Evolutionary conservation across 2,888 invertebrate species (phyloP).

Genomic region (Polydrusus tereticollis): DNA sequence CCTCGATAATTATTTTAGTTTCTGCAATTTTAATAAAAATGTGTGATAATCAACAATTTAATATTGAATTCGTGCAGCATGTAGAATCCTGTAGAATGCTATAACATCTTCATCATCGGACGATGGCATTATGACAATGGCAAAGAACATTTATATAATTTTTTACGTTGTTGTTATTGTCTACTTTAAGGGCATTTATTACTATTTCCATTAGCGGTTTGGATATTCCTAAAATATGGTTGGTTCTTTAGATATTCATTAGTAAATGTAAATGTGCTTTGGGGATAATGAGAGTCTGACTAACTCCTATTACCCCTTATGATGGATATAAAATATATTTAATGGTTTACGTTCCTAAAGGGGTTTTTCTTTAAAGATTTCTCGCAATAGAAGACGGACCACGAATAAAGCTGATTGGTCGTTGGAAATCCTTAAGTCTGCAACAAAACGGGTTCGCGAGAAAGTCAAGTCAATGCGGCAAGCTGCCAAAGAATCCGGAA

Average conservation of each 20-base stretch:
- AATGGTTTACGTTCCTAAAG: not conserved
- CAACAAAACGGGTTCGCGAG: not conserved
- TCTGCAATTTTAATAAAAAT: too few species aligned
- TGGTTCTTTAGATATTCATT: too few species aligned
- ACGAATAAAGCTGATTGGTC: not conserved
- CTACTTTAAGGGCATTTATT: not conserved
- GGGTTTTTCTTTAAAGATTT: not conserved
- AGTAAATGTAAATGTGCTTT: too few species aligned
- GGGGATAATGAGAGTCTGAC: too few species aligned
- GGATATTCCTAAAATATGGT: not conserved
- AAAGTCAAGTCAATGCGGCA: not conserved
- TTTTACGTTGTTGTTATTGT: too few species aligned
- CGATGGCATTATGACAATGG: too few species aligned
- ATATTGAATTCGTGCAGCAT: too few species aligned
- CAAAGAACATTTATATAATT: too few species aligned
- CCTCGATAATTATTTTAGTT: too few species aligned
- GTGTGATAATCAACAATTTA: too few species aligned
- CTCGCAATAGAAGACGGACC: slow-evolving; percentile 1
- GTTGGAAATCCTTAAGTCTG: not conserved
- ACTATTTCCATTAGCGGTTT: not conserved
- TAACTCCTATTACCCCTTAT: not conserved
- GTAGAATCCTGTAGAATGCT: too few species aligned
- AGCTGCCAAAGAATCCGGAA: not conserved
- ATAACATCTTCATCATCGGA: too few species aligned
- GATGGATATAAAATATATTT: not conserved